Evolutionary conservation across 2,797 vertebrate species (phyloP).

Genomic region (Notoglanidium macrostoma): DNA sequence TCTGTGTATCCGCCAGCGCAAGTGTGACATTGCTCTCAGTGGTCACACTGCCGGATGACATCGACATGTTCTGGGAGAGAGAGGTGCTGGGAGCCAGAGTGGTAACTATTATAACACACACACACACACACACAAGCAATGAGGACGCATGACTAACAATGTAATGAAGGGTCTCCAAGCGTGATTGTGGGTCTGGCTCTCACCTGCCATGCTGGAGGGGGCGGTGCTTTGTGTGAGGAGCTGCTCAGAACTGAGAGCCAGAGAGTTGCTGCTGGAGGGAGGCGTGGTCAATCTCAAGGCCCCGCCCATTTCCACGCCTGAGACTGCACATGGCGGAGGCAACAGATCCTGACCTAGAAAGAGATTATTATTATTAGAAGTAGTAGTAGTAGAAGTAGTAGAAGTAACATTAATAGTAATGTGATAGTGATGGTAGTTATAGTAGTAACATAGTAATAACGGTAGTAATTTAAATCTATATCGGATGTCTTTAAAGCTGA

Average conservation of each 20-base stretch:
- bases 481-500: not conserved
- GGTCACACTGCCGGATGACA: conserved; percentile 86
- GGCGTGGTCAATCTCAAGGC: conserved; percentile 77
- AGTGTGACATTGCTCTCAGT: conserved; percentile 91
- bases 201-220: conserved; percentile 78
- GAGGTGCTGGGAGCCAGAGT: conserved; percentile 81
- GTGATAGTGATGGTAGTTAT: not conserved
- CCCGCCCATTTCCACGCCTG: conserved; percentile 75
- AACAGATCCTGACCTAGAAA: conserved; percentile 86
- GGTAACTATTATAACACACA: conserved; percentile 63
- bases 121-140: not conserved
- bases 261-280: conserved; percentile 73
- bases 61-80: conserved; percentile 88
- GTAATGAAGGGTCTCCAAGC: not conserved
- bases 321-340: conserved; percentile 74
- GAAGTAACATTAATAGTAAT: not conserved
- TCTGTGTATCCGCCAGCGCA: conserved; percentile 91
- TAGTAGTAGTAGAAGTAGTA: not conserved
- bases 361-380: not conserved
- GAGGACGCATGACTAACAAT: not conserved
- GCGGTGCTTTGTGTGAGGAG: conserved; percentile 83
- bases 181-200: conserved; percentile 17
- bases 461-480: not conserved
- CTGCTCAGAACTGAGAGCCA: conserved; percentile 85
- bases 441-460: not conserved